A percentile compares a stretch with the other conserved stretches of the same genome.
Evolutionary conservation across 64 coral and sea anemone species (phyloP).

Genomic region (Montipora capricornis): DNA sequence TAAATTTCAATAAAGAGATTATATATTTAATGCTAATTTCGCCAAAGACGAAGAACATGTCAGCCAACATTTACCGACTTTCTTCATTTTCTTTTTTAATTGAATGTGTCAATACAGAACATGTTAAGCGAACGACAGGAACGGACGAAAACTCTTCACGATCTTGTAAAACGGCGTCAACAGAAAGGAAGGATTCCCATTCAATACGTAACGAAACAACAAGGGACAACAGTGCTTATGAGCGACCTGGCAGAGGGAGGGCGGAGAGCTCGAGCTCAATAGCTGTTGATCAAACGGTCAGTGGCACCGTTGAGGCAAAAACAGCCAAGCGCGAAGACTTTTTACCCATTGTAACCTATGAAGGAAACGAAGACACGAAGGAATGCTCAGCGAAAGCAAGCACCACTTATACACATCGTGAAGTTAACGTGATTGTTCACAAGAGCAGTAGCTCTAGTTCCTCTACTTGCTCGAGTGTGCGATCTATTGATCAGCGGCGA

Average conservation of each 20-base stretch:
- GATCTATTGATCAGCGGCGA: constrained; percentile 3
- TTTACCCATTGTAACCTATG: constrained; percentile 13
- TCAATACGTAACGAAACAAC: background rate
- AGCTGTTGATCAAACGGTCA: background rate
- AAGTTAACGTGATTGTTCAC: constrained; percentile 45
- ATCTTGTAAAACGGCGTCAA: background rate
- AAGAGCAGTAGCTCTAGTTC: constrained; percentile 24
- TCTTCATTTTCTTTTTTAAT: too few relatives aligned
- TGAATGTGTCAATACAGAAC: background rate
- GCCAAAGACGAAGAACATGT: too few relatives aligned
- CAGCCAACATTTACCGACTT: too few relatives aligned
- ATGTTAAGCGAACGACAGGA: background rate
- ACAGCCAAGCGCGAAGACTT: background rate
- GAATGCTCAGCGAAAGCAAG: background rate
- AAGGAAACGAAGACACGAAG: background rate
- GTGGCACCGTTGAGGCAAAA: background rate
- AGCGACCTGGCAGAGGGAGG: background rate
- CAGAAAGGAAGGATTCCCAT: background rate
- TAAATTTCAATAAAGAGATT: too few relatives aligned
- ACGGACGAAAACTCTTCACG: background rate
- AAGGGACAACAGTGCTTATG: background rate
- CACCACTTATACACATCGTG: background rate
- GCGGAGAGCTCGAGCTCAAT: background rate
- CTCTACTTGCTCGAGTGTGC: constrained; percentile 24
- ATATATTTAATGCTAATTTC: too few relatives aligned